phyloP scores from a whole-genome alignment of 2,888 invertebrate genomes.

The Seira ritae region DNA sequence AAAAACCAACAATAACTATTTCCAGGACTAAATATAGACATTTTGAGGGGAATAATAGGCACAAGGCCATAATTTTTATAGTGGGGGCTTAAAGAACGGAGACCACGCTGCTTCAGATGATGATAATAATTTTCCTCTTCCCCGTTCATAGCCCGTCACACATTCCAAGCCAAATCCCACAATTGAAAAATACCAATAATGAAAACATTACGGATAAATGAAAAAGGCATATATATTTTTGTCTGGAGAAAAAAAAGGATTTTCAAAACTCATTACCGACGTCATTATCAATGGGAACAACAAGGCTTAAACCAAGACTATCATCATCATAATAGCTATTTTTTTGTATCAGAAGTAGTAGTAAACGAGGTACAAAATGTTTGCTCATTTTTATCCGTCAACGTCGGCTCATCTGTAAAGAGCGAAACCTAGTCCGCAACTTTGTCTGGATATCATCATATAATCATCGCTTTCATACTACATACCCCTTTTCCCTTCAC shows the following conservation, averaged over 20 bases:
- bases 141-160: no score
- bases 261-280: conserved; percentile 5
- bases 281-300: conserved; percentile 4
- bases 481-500: background rate
- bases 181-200: background rate
- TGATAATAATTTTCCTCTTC: no score
- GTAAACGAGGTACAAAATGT: conserved; percentile 2
- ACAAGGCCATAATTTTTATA: no score
- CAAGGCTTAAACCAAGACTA: background rate
- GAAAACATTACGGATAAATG: background rate
- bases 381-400: conserved; percentile 45
- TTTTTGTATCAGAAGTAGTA: background rate
- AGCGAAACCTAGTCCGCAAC: conserved; percentile 38
- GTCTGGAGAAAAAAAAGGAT: background rate
- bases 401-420: conserved; percentile 46
- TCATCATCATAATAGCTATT: background rate
- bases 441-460: conserved; percentile 30
- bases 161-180: no score
- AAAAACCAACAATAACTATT: background rate
- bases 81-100: no score
- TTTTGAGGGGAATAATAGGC: no score
- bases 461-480: conserved; percentile 39
- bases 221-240: background rate
- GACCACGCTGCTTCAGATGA: no score
- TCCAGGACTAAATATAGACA: no score